Evolutionary conservation across 2,888 invertebrate genomes (phyloP).

Genomic region (Anticlea derivata): DNA sequence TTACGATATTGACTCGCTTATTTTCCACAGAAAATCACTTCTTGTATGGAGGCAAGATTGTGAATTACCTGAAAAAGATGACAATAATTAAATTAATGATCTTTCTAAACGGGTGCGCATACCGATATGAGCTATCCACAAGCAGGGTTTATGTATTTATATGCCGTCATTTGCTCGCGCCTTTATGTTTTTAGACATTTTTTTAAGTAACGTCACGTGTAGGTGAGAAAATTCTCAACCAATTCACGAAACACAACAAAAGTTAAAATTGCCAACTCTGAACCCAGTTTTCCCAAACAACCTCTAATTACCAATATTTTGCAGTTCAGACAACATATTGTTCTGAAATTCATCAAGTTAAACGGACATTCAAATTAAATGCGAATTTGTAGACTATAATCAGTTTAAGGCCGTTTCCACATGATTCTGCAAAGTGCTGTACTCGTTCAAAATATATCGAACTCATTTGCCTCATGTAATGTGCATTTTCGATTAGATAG

Average conservation of each 20-base stretch:
- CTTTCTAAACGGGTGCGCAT: too few species aligned
- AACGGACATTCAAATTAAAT: constrained; percentile 33
- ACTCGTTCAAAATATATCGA: too few species aligned
- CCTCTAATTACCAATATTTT: constrained; percentile 33
- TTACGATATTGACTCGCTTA: constrained; percentile 24
- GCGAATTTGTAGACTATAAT: constrained; percentile 46
- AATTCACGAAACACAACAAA: background rate
- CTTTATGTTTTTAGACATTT: too few species aligned
- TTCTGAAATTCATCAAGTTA: constrained; percentile 28
- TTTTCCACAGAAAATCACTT: constrained; percentile 64
- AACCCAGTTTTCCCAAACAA: constrained; percentile 26
- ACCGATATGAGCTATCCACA: too few species aligned
- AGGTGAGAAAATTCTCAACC: too few species aligned
- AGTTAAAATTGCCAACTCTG: background rate
- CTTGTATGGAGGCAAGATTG: constrained; percentile 68
- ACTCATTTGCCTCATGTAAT: too few species aligned
- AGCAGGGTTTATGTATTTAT: too few species aligned
- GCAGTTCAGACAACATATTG: constrained; percentile 22
- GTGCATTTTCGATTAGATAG: too few species aligned
- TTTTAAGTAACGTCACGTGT: too few species aligned
- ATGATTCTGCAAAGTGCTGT: background rate
- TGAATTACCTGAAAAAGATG: constrained; percentile 69
- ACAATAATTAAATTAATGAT: background rate
- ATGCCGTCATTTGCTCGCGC: too few species aligned
- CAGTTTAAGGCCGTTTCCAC: constrained; percentile 38